Base-by-base conservation (phyloP, 2,888 invertebrate species). In the Liopterus haemorrhoidalis region DNA sequence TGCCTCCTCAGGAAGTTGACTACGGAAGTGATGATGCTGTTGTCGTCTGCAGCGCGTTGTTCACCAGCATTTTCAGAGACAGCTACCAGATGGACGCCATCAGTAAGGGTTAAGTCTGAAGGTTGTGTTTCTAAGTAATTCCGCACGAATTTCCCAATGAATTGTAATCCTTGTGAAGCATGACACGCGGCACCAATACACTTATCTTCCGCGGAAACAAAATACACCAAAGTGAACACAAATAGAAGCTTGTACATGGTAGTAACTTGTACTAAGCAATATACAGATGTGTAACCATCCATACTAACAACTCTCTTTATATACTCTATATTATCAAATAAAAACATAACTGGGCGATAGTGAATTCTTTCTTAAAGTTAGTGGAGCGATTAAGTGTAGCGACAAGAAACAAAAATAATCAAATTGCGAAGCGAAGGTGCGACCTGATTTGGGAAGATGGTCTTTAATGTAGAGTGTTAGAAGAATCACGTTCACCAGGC, bases 1-100 rank as follows among this genome's bases (percentile, higher is more conserved):
- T 85, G 82, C 2, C 75, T 80, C 58, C 80, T 75, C 2, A 87
- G 64, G 55, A 85, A 85, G 56, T 74, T 76, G 11, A 82, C 74
- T 57, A 85, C 67, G 6, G 76, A 67, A 5, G 73, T 78, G 41
- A 82, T 52, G 0, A 74, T 61, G 1, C 74, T 70, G 27, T 75
- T 73, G 51, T 76, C 76, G 25, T 71, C 77, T 48, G 52, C 59
- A 55, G 31, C 72, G 64, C 63, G 61, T 62, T 79, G 64, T 67
- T 73, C 53, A 60, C 71, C 53, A 63, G 67, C 61, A 32, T 63
- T 67, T 24, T 54, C 58, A 46, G 67, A 70, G 49, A 75, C 76
- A 1, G 71, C 65, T 24, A 81, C 75, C 57, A 83, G 65, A 54
- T 73, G 79, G 19, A 83, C 76, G 33, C 82, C 83, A 11, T 81